Evolutionary conservation across 2,797 vertebrate genomes (phyloP).

Genomic region (Emys orbicularis): DNA sequence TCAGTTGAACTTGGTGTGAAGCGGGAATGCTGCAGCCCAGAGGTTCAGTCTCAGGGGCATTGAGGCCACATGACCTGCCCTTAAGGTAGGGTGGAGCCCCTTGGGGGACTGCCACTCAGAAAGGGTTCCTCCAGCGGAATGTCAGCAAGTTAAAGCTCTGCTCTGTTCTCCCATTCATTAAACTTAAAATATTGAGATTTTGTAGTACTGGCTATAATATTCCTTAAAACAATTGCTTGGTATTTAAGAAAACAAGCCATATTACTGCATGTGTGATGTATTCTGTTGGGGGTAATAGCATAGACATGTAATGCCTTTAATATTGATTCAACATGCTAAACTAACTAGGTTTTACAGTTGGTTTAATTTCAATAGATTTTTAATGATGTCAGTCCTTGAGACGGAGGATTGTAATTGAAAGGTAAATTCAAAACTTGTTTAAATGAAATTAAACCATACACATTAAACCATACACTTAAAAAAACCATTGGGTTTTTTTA

Average conservation of each 20-base stretch:
- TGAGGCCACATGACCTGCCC: neutral
- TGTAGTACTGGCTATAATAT: neutral
- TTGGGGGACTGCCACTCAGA: neutral
- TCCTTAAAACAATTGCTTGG: neutral
- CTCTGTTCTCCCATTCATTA: neutral
- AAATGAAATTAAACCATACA: neutral
- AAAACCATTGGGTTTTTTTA: neutral
- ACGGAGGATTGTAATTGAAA: neutral
- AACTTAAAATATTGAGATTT: neutral
- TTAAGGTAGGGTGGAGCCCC: neutral
- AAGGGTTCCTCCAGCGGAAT: neutral
- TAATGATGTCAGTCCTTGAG: neutral
- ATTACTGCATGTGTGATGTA: neutral
- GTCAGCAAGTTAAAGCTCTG: neutral
- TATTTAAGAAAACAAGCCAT: neutral
- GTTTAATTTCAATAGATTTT: neutral
- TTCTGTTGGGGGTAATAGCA: neutral
- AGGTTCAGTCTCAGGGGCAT: neutral
- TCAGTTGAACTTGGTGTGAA: neutral
- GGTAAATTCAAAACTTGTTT: neutral
- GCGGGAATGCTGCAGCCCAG: neutral
- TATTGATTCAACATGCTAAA: neutral
- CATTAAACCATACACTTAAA: neutral
- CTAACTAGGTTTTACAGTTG: neutral
- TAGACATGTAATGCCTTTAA: neutral